Conservation (phyloP, 2,113 vertebrate species). For the Hydrolagus affinis region DNA sequence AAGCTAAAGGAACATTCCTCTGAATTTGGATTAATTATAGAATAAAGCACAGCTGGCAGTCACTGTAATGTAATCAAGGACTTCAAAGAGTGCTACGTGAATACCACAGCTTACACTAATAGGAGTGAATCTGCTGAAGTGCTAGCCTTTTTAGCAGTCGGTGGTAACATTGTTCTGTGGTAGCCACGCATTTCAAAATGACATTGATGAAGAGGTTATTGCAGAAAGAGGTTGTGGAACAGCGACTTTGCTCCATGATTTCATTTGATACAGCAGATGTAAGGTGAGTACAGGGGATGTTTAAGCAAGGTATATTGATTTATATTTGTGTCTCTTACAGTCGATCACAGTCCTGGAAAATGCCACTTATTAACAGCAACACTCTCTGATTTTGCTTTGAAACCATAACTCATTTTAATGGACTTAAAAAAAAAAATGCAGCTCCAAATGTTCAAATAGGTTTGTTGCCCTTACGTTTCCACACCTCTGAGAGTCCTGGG, state of each 20-base stretch:
- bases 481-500: background rate
- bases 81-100: background rate
- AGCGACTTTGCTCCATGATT: too few relatives aligned
- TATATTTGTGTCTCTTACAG: background rate
- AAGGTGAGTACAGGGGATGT: too few relatives aligned
- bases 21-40: background rate
- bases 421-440: background rate
- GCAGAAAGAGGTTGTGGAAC: too few relatives aligned
- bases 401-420: background rate
- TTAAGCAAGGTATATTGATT: too few relatives aligned
- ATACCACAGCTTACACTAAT: background rate
- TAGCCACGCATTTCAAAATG: too few relatives aligned
- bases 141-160: too few relatives aligned
- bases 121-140: too few relatives aligned
- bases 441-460: background rate
- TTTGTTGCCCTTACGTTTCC: too few relatives aligned
- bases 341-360: background rate
- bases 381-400: background rate
- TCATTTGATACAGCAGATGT: too few relatives aligned
- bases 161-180: too few relatives aligned
- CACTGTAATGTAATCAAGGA: background rate
- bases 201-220: too few relatives aligned
- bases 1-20: background rate
- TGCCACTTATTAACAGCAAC: slow-evolving; percentile 9
- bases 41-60: background rate